Percentiles rank a stretch among this genome's conserved stretches.
Conservation (phyloP, 2,888 invertebrate genomes). For the Eurois occulta region DNA sequence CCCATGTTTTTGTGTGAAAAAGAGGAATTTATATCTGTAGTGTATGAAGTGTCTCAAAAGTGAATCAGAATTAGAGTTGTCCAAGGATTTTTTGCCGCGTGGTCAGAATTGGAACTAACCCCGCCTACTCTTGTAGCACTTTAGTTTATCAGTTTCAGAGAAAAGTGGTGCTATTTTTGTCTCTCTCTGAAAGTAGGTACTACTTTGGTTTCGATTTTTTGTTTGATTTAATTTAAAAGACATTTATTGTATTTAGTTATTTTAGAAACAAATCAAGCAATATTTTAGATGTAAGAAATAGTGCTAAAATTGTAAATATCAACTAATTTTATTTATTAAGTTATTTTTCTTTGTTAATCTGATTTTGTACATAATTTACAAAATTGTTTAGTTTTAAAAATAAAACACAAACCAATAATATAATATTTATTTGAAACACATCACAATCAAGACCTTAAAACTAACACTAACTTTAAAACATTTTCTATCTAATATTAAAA, state of each 20-base stretch:
- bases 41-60: slow-evolving; percentile 16
- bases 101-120: not conserved
- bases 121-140: not conserved
- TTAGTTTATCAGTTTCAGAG: slow-evolving; percentile 18
- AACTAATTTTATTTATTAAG: slow-evolving; percentile 55
- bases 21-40: not conserved
- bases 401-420: slow-evolving; percentile 59
- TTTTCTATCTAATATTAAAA: slow-evolving; percentile 3
- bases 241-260: slow-evolving; percentile 16
- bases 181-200: not conserved
- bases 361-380: slow-evolving; percentile 49
- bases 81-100: not conserved
- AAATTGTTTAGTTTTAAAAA: slow-evolving; percentile 38
- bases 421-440: slow-evolving; percentile 55
- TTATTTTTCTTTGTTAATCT: slow-evolving; percentile 41
- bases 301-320: slow-evolving; percentile 54
- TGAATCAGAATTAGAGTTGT: slow-evolving; percentile 2
- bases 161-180: slow-evolving; percentile 10
- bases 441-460: slow-evolving; percentile 1
- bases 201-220: slow-evolving; percentile 12
- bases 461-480: not conserved
- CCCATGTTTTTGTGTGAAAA: not conserved
- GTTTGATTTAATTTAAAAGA: not conserved
- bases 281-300: slow-evolving; percentile 41
- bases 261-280: slow-evolving; percentile 53